phyloP scores from a whole-genome alignment of 1,140 invertebrate species.

The Zaprionus vittiger region DNA sequence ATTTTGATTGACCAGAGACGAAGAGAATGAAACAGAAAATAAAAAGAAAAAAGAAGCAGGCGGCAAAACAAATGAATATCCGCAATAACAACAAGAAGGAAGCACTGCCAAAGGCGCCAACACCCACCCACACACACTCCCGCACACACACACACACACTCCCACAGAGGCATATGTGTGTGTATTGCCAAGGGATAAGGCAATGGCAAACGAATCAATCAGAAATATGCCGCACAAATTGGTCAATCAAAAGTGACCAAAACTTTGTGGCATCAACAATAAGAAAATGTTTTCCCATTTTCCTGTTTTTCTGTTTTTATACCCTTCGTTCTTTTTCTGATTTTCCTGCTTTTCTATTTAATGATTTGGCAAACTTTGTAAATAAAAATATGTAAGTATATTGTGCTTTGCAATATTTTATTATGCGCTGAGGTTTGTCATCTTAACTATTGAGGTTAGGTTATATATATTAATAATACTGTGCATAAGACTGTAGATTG shows the following conservation, averaged over 20 bases:
- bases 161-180: slow-evolving; percentile 1
- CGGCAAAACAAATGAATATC: slow-evolving; percentile 5
- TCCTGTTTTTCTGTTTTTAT: too few species aligned
- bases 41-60: not conserved
- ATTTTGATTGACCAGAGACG: slow-evolving; percentile 49
- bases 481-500: too few species aligned
- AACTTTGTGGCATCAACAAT: not conserved
- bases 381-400: too few species aligned
- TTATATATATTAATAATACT: too few species aligned
- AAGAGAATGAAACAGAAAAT: not conserved
- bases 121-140: not conserved
- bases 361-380: too few species aligned
- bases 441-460: too few species aligned
- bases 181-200: slow-evolving; percentile 19
- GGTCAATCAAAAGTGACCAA: slow-evolving; percentile 41
- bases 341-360: too few species aligned
- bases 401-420: too few species aligned
- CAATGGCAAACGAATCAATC: not conserved
- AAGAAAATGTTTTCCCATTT: too few species aligned
- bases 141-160: not conserved
- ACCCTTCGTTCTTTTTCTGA: too few species aligned
- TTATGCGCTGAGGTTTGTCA: too few species aligned
- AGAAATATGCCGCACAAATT: slow-evolving; percentile 10
- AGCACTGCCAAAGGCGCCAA: not conserved
- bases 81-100: slow-evolving; percentile 19